Conservation (phyloP, 2,888 invertebrate genomes). For the Tenthredo amoena region DNA sequence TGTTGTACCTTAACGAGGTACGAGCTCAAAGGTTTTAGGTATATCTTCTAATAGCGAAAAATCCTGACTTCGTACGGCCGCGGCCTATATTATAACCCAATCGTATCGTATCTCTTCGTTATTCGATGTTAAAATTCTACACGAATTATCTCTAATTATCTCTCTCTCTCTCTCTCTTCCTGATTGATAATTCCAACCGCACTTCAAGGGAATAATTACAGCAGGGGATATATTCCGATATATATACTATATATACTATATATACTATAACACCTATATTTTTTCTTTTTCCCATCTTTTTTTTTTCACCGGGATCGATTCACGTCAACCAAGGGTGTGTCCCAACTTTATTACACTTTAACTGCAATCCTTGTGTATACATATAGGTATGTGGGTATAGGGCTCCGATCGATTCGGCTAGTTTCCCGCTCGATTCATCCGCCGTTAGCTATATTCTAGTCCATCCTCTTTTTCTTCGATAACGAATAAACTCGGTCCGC, state of each 20-base stretch:
- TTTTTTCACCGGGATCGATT: background rate
- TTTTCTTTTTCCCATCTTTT: background rate
- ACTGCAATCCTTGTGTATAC: background rate
- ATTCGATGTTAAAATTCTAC: background rate
- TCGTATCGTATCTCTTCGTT: background rate
- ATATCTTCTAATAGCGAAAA: background rate
- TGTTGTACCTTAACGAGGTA: background rate
- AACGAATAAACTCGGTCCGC: background rate
- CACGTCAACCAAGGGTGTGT: background rate
- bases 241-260: background rate
- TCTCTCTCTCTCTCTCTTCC: no score
- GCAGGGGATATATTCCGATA: background rate
- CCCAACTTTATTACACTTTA: constrained; percentile 2
- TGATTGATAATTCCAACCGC: background rate
- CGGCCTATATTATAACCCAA: background rate
- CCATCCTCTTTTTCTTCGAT: background rate
- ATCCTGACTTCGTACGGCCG: background rate
- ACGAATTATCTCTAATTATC: background rate
- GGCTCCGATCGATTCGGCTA: background rate
- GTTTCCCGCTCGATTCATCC: background rate
- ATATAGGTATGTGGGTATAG: background rate
- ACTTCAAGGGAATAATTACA: background rate
- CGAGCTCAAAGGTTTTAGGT: background rate
- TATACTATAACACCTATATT: no score
- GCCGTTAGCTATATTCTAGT: background rate